phyloP scores from a whole-genome alignment of 53 echinoderm and acorn worm species.

The Apostichopus leukothele region DNA sequence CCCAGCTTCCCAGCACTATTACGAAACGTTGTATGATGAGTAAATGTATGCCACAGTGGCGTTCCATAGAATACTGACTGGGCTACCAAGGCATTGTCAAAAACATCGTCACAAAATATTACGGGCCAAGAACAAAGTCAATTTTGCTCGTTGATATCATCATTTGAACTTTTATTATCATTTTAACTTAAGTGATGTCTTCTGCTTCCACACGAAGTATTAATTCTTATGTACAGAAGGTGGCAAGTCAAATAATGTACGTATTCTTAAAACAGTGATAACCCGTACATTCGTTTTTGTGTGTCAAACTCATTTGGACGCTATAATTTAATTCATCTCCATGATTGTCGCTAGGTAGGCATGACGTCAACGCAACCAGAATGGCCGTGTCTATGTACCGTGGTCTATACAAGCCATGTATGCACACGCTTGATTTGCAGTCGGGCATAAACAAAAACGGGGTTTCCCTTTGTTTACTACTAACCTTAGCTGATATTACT shows the following conservation, averaged over 20 bases:
- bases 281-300: background rate
- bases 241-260: background rate
- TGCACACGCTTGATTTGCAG: background rate
- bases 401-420: background rate
- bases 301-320: background rate
- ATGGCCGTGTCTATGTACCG: background rate
- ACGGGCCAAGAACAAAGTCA: background rate
- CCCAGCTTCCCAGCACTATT: background rate
- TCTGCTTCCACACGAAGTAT: background rate
- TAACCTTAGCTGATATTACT: no score
- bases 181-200: background rate
- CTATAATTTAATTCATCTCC: conserved; percentile 3
- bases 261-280: background rate
- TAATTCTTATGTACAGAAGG: background rate
- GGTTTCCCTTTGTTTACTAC: background rate
- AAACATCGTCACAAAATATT: background rate
- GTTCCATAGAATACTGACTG: background rate
- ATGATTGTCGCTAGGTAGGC: background rate
- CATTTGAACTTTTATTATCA: background rate
- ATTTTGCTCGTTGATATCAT: background rate
- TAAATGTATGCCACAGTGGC: background rate
- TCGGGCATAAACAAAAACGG: background rate
- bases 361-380: background rate
- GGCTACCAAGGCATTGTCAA: background rate
- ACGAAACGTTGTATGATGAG: background rate